Evolutionary conservation across 2,888 invertebrate genomes (phyloP), one percentile per base, ranked within the genome.

Genomic region (Polydrusus tereticollis): DNA sequence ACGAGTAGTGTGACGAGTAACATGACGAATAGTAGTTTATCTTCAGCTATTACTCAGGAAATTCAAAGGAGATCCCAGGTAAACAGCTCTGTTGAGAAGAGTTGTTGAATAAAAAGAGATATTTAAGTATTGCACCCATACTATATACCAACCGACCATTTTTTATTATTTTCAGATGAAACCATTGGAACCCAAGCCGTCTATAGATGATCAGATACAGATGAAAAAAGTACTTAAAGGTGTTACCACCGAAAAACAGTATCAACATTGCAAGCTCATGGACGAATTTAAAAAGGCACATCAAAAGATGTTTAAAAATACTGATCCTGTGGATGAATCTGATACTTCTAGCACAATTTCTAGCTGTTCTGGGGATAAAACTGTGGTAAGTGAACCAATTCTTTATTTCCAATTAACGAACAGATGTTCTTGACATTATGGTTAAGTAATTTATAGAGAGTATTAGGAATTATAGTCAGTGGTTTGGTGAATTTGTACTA

Each of bases 231-330:
- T 85, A 67, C 80, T 83, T 70, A 77, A 85, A 84, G 89, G 86
- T 16, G 87, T 85, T 21, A 89, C 89, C 75, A 87, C 88, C 62
- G 91, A 92, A 29, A 89, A 90, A 82, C 89, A 90, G 78, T 89
- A 90, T 79, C 90, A 91, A 77, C 94, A 94, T 81, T 89, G 90
- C 77, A 92, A 92, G 78, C 85, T 96, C 75, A 96, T 96, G 93
- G 93, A 95, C 84, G 96, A 96, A 86, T 96, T 96, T 84, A 94
- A 94, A 84, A 92, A 92, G 95, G 95, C 94, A 4, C 95, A 96
- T 85, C 89, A 91, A 79, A 94, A 93, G 87, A 96, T 96, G 95
- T 96, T 96, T 83, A 88, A 75, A 52, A 60, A 55, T 52, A 58
- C n/a, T 23, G 73, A 69, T 18, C 2, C 29, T 8, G 16, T 10